Evolutionary conservation across 2,888 invertebrate genomes (phyloP).

Genomic region (Agrotis ipsilon): DNA sequence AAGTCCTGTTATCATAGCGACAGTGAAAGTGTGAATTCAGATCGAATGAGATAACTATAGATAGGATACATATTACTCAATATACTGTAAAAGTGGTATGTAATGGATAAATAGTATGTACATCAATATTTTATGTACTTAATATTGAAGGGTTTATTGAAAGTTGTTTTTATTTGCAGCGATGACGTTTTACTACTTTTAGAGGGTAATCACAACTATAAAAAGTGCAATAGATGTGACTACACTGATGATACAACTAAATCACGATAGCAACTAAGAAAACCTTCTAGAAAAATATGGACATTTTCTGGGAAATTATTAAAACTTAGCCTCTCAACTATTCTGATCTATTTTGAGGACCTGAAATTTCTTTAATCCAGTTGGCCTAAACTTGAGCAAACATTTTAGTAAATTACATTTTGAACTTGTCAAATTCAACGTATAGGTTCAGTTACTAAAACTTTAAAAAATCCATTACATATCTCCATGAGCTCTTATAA

Average conservation of each 20-base stretch:
- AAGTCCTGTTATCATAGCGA: constrained; percentile 47
- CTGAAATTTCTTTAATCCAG: not conserved
- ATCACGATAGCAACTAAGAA: constrained; percentile 21
- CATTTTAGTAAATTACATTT: not conserved
- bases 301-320: too few relatives aligned
- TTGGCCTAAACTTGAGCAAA: too few relatives aligned
- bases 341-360: not conserved
- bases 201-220: constrained; percentile 22
- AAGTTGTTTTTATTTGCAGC: constrained; percentile 11
- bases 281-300: not conserved
- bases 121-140: not conserved
- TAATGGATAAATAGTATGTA: constrained; percentile 47
- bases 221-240: constrained; percentile 28
- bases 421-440: not conserved
- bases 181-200: constrained; percentile 15
- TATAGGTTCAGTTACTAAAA: not conserved
- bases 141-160: not conserved
- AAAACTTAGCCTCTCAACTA: too few relatives aligned
- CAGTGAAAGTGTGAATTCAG: constrained; percentile 62
- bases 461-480: constrained; percentile 58
- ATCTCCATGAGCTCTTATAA: constrained; percentile 38
- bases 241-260: constrained; percentile 30
- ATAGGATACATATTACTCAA: constrained; percentile 54
- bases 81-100: constrained; percentile 52
- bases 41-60: constrained; percentile 54